phyloP scores from a whole-genome alignment of 2,888 invertebrate species.

The Drosophila parthenogenetica region DNA sequence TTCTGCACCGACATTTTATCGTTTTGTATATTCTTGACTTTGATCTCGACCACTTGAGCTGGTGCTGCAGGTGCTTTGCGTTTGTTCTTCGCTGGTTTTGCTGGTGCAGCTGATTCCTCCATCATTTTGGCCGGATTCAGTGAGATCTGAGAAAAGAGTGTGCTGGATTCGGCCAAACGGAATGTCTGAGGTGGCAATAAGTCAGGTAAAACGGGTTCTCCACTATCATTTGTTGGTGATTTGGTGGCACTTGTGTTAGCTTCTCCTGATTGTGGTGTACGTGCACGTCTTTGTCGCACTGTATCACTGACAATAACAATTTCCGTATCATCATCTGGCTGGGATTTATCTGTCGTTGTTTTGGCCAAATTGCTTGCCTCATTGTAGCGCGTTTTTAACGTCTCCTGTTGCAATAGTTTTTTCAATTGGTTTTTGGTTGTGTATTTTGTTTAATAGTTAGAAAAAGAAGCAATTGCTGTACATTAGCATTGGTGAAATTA shows the following conservation, averaged over 20 bases:
- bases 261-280: constrained; percentile 83
- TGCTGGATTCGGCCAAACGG: constrained; percentile 88
- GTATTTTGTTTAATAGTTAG: constrained; percentile 9
- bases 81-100: constrained; percentile 73
- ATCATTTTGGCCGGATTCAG: constrained; percentile 82
- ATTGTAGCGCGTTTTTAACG: constrained; percentile 72
- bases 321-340: constrained; percentile 85
- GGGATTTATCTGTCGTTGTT: constrained; percentile 14
- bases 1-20: constrained; percentile 86
- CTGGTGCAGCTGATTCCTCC: constrained; percentile 18
- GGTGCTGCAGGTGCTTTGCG: constrained; percentile 73
- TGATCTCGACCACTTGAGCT: constrained; percentile 88
- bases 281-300: constrained; percentile 86
- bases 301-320: constrained; percentile 88
- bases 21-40: constrained; percentile 89
- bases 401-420: constrained; percentile 67
- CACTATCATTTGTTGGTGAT: constrained; percentile 9
- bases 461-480: constrained; percentile 37
- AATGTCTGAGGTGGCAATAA: constrained; percentile 87
- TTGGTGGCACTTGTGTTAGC: constrained; percentile 20
- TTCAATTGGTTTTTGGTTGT: constrained; percentile 10
- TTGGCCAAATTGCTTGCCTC: constrained; percentile 59
- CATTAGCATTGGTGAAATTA: constrained; percentile 40
- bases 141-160: constrained; percentile 89
- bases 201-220: constrained; percentile 84